Base-by-base conservation (phyloP, 30 jellyfish, hydroid and myxozoan species). In the Turritopsis dohrnii region DNA sequence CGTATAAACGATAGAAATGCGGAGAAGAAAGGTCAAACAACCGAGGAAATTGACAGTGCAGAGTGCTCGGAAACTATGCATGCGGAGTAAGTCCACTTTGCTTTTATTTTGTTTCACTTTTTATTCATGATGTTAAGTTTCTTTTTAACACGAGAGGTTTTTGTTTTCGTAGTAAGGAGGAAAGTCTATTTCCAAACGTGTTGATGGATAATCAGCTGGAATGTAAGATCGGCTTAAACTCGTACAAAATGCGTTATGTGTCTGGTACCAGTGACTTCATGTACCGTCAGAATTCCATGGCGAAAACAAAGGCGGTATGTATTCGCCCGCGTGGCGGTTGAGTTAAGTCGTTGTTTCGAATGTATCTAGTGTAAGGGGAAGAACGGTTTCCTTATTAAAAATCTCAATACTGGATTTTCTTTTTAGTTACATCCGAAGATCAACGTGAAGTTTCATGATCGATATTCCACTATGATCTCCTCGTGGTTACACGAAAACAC, bases 221-320 rank as follows among this genome's bases (percentile, higher is more conserved):
- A 80, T 89, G 97, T 88, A 83, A 90, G 71, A 82, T 94, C 86
- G 90, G 90, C 30, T 81, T 84, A 21, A 94, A 94, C 76, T 88
- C 99, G 0, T 94, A 89, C 84, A 90, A 94, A 71, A 94, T 94
- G 85, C 81, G 73, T 21, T 94, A 94, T 79, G 96, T 89, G 0
- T 84, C 97, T 27, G 99, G 99, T 1, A 94, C 99, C 24, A 88
- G 85, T 52, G 96, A 89, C 52, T 86, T 88, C 88, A 93, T 93
- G 98, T 93, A 88, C 84, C 81, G 96, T 72, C 76, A 54, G 66
- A 71, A 28, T 21, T 31, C 96, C 69, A 30, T 85, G 65, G 66
- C 84, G 18, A 88, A 77, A 72, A 88, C 96, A 1, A 60, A 53
- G 21, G 84, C 85, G 96, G 98, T 93, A 52, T 7, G 77, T 23